Base-by-base conservation (phyloP, 2,888 invertebrate species). In the Dicranocentrus wangi region DNA sequence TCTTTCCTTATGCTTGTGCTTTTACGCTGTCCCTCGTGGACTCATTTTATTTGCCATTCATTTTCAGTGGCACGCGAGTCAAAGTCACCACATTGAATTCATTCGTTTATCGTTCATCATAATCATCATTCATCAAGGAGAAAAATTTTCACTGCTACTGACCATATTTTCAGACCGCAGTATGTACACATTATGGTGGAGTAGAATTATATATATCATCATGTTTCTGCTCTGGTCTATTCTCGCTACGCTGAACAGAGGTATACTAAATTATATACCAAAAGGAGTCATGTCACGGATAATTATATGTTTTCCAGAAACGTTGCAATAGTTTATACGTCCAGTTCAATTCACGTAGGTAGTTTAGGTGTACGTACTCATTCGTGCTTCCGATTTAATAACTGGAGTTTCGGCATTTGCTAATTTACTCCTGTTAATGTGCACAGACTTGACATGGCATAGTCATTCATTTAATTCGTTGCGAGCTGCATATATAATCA, bases 11-110 rank as follows among this genome's bases (percentile, higher is more conserved):
- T 58, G 8, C 19, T 47, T 51, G 15, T 42, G 10, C 15, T 51
- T 66, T 47, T 28, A 55, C 25, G 3, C 25, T 10, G 7, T 5
- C 28, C n/a, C 60, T 15, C 28, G 23, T 21, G 25, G 23, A 28
- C 73, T 61, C 21, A 3, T 65, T 58, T 66, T 66, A 66, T 75
- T 75, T 66, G 58, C 66, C 58, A 58, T 66, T 75, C 43, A 69
- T 69, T 76, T 71, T 60, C 25, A 21, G 70, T 78, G 77, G 77
- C 77, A 78, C 77, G 77, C 77, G 77, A 78, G 68, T 43, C 60
- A 27, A 77, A 60, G 77, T 77, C 77, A 77, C 28, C 68, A 77
- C 69, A 77, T 69, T 77, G 68, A 66, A 68, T 61, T 69, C 69
- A 76, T 69, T 47, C n/a, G 13, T 47, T 47, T 69, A 76, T 76